Evolutionary conservation across 2,797 vertebrate genomes (phyloP).

Genomic region (Eospalax fontanierii): DNA sequence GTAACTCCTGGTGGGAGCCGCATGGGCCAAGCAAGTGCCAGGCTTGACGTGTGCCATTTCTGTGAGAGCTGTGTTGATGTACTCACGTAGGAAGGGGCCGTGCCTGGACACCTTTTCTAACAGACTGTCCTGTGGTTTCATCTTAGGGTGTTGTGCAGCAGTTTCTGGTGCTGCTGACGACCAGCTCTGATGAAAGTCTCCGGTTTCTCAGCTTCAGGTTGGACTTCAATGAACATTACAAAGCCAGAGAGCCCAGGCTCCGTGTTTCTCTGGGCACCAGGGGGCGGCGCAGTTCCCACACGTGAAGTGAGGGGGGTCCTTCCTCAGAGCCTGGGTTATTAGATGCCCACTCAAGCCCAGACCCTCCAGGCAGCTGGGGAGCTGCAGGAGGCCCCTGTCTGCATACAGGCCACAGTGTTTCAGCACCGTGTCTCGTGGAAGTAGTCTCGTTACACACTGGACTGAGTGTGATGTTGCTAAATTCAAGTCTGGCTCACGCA

Average conservation of each 20-base stretch:
- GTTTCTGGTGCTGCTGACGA: conserved; percentile 96
- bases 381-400: conserved; percentile 62
- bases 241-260: conserved; percentile 96
- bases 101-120: neutral
- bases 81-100: neutral
- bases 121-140: neutral
- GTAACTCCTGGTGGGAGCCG: accelerated
- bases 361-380: conserved; percentile 46
- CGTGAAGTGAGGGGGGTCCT: conserved; percentile 87
- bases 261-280: conserved; percentile 94
- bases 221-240: conserved; percentile 99
- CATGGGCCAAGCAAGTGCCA: accelerated
- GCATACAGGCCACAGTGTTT: conserved; percentile 59
- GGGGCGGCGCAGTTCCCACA: conserved; percentile 93
- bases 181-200: conserved; percentile 96
- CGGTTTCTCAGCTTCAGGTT: conserved; percentile 98
- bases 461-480: conserved; percentile 58
- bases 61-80: too few species aligned
- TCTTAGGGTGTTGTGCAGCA: conserved; percentile 97
- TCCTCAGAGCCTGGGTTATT: too few species aligned
- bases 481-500: conserved; percentile 77
- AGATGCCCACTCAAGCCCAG: conserved; percentile 30
- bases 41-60: neutral
- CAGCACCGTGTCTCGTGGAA: conserved; percentile 58
- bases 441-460: conserved; percentile 67